Percentiles rank a stretch among this genome's conserved stretches.
These are phyloP conservation scores for Euclidia mi DNA, from an alignment of 2,888 invertebrate genomes.

Conservation along the genomic window DNA sequence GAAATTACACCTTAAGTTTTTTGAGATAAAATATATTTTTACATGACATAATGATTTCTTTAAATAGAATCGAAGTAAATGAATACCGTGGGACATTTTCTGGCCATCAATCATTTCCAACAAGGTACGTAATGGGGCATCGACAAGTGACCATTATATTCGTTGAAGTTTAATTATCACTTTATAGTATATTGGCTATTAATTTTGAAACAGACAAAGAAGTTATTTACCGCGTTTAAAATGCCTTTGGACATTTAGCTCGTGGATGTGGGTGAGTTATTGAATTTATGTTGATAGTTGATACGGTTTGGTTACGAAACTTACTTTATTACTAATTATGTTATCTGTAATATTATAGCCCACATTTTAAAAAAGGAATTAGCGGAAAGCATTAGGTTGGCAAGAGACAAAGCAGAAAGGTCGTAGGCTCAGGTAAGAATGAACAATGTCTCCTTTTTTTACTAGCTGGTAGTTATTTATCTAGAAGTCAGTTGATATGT, in stretches of 20 bases:
- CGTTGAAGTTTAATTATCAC: conserved; percentile 46
- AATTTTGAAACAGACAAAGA: conserved; percentile 40
- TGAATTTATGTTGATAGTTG: conserved; percentile 14
- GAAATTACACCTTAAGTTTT: conserved; percentile 16
- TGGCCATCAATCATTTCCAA: conserved; percentile 53
- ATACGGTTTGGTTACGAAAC: not conserved
- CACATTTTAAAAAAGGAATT: too few relatives aligned
- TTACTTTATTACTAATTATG: not conserved
- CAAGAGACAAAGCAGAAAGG: too few relatives aligned
- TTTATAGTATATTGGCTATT: conserved; percentile 34
- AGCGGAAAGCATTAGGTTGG: too few relatives aligned
- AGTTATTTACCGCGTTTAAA: conserved; percentile 32
- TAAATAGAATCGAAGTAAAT: conserved; percentile 41
- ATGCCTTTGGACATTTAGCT: conserved; percentile 19
- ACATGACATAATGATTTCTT: conserved; percentile 13
- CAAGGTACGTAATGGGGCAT: conserved; percentile 43
- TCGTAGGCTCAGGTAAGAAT: too few relatives aligned
- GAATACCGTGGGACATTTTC: conserved; percentile 43
- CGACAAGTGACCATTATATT: conserved; percentile 56
- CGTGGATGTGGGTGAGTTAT: conserved; percentile 27
- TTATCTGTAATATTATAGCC: not conserved
- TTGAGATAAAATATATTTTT: conserved; percentile 15
- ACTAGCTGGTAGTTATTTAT: too few relatives aligned
- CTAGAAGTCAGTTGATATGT: too few relatives aligned
- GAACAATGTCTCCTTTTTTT: too few relatives aligned